A percentile compares a stretch with the other conserved stretches of the same genome.
Conservation (phyloP, 1,140 invertebrate species). For the Ptiloglossa arizonensis region DNA sequence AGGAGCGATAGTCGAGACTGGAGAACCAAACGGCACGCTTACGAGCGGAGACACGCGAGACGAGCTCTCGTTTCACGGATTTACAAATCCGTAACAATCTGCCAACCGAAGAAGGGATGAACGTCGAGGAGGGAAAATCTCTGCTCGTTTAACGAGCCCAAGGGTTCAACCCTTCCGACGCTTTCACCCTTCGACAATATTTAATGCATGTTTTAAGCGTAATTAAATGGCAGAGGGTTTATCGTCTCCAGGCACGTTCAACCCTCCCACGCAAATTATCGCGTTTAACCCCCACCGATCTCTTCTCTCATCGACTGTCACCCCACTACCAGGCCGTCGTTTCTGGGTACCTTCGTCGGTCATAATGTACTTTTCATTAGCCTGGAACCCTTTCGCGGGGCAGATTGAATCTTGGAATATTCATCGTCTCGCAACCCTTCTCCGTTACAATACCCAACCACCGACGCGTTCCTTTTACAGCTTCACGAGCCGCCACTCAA, state of each 20-base stretch:
- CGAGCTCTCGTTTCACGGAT: constrained; percentile 33
- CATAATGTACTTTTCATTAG: constrained; percentile 79
- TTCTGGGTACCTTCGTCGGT: constrained; percentile 50
- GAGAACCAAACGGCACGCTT: background rate
- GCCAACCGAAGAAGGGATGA: constrained; percentile 22
- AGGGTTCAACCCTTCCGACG: constrained; percentile 76
- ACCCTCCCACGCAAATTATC: constrained; percentile 78
- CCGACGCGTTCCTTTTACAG: constrained; percentile 61
- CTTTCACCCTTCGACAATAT: constrained; percentile 77
- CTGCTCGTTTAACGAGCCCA: constrained; percentile 74
- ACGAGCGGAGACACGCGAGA: background rate
- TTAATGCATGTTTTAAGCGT: constrained; percentile 79
- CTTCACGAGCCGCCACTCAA: constrained; percentile 70
- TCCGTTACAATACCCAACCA: constrained; percentile 59
- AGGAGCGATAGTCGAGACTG: no score
- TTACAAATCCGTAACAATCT: constrained; percentile 53
- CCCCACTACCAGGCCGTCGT: constrained; percentile 23
- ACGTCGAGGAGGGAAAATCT: constrained; percentile 70
- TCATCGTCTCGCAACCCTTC: constrained; percentile 76
- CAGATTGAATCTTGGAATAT: constrained; percentile 75
- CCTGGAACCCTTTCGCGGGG: constrained; percentile 71
- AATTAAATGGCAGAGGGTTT: constrained; percentile 79
- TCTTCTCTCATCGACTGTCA: constrained; percentile 55
- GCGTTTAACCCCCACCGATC: constrained; percentile 72
- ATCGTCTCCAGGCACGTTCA: constrained; percentile 66